phyloP scores from a whole-genome alignment of 2,797 vertebrate genomes.

The Ispidina picta region DNA sequence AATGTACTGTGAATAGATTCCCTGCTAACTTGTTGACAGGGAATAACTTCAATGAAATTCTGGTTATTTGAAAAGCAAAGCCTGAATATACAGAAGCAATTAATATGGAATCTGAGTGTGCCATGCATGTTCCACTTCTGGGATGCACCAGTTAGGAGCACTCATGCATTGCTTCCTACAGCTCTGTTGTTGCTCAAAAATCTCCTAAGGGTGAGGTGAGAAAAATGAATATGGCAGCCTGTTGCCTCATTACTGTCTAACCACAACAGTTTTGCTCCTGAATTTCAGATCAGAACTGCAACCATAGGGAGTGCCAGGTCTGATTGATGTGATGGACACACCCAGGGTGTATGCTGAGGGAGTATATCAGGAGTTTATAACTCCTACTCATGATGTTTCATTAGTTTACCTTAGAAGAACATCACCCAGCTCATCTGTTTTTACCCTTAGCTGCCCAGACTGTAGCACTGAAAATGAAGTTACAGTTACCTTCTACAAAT shows the following conservation, averaged over 20 bases:
- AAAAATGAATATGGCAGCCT: background rate
- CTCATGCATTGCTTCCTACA: background rate
- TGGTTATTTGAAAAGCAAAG: background rate
- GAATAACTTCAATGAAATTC: background rate
- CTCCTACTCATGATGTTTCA: background rate
- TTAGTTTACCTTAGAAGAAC: background rate
- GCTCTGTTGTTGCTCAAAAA: background rate
- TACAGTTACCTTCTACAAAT: background rate
- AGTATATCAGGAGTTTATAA: background rate
- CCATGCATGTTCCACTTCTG: background rate
- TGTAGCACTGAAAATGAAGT: background rate
- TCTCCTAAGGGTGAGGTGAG: background rate
- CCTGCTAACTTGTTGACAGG: background rate
- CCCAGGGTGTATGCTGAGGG: constrained; percentile 29
- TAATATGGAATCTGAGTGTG: background rate
- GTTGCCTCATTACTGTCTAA: background rate
- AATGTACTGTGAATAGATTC: background rate
- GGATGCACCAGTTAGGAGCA: background rate
- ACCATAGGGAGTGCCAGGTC: background rate
- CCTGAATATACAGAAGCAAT: background rate
- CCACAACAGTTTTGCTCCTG: background rate
- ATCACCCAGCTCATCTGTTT: background rate
- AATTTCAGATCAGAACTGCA: background rate
- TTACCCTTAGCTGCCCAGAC: background rate
- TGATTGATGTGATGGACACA: constrained; percentile 5